Base-by-base conservation (phyloP, 1,140 invertebrate genomes). In the Brachionus rubens region DNA sequence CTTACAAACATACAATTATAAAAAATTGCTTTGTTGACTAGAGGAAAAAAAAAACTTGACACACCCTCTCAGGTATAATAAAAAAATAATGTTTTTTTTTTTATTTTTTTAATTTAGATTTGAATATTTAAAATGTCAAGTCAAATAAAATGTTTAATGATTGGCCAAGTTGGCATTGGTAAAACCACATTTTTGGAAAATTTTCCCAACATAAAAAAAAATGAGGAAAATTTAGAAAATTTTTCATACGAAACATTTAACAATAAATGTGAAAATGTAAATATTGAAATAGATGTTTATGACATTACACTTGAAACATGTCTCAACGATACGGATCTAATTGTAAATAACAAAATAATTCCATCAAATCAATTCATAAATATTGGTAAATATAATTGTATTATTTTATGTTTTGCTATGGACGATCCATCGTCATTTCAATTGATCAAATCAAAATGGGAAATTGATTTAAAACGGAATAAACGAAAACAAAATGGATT, bases 91-190 rank as follows among this genome's bases (percentile, higher is more conserved):
- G 21, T 70, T 50, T 54, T 52, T n/a, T 6, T n/a, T 48, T 30
- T 72, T 72, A 50, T 26, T 50, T 36, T 52, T 68, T 30, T 50
- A 40, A 16, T 9, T 5, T 65, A 14, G 7, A 19, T 41, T 48
- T 50, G 36, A 5, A 36, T 19, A 19, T 6, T 36, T 43, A 65
- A 9, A 65, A 65, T 65, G 59, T 19, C 6, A 43, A 65, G 24
- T 10, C 26, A 65, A 65, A 41, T 72, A 54, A 72, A 72, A 72
- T 72, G 68, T 50, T n/a, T 72, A 21, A 72, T 72, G 68, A 72
- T 72, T 26, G 68, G 68, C 33, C 46, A 72, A 54, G 68, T 46
- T 33, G 68, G 68, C 24, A 54, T 72, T 21, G 68, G 68, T n/a
- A 72, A 72, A 30, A 72, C 43, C 1, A 36, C 68, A 36, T 72